Base-by-base conservation (phyloP, 2,797 vertebrate species). In the Sebastes diaconus region DNA sequence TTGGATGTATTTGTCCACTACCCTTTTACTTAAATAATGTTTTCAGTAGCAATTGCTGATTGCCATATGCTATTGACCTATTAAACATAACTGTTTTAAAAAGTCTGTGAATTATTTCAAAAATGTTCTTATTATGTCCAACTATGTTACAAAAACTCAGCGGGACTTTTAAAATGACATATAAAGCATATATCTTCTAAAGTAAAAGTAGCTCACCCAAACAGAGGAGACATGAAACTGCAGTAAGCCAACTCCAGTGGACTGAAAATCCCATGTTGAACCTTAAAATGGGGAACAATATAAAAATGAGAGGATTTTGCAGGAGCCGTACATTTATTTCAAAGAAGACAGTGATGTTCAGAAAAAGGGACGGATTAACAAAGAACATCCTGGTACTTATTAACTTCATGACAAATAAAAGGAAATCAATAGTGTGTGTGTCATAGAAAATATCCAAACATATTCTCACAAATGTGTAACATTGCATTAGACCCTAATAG, bases 381-480 rank as follows among this genome's bases (percentile, higher is more conserved):
- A 32, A 83, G 34, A 72, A n/a, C 9, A 66, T 13, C 36, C 58
- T 71, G 83, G 61, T 81, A 93, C 55, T 92, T 30, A 93, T 95
- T 94, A 93, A 92, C 93, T 52, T 65, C 8, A 60, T 18, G n/a
- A 54, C 67, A 90, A 85, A 73, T 59, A 89, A 82, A 83, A 78
- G 14, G 4, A 73, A 27, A 90, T 94, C 90, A 89, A 91, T 92
- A 76, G 6, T 46, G 14, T 58, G 6, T 58, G 55, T 66, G 34
- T 75, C 24, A 65, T 11, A 42, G 8, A 72, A 66, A 80, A 70
- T 6, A 58, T 4, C 22, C 4, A 22, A 14, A 24, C 13, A 29
- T 42, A 18, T 54, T 18, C 10, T 10, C 3, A 8, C 5, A 10
- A 5, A 29, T 39, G 3, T 12, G 27, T 12, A 32, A 1, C 7